Conservation (phyloP, 2,888 invertebrate genomes). For the Hypomecis punctinalis region DNA sequence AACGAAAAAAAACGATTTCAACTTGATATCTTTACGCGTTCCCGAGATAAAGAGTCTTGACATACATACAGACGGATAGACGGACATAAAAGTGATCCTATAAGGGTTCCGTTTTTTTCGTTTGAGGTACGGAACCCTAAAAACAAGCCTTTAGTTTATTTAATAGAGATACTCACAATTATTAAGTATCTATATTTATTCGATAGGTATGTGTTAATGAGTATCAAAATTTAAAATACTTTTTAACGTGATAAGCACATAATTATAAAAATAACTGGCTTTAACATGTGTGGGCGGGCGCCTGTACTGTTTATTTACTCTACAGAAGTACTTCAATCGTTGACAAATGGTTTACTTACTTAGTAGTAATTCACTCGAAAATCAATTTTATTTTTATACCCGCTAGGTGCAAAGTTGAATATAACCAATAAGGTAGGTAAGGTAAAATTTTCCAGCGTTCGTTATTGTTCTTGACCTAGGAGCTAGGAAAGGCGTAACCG, state of each 20-base stretch:
- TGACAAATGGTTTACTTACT: constrained; percentile 44
- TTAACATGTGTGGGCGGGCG: constrained; percentile 44
- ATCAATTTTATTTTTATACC: constrained; percentile 31
- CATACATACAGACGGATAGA: too few species aligned
- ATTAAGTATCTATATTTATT: too few species aligned
- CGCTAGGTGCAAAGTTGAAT: constrained; percentile 47
- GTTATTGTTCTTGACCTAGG: constrained; percentile 57
- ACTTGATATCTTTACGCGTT: too few species aligned
- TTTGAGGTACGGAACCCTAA: too few species aligned
- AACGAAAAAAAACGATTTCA: too few species aligned
- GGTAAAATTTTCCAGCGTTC: constrained; percentile 52
- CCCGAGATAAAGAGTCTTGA: too few species aligned
- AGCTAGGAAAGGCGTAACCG: constrained; percentile 46
- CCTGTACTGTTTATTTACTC: constrained; percentile 54
- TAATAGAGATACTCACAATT: too few species aligned
- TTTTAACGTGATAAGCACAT: constrained; percentile 30
- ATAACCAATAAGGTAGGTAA: constrained; percentile 22
- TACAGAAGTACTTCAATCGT: constrained; percentile 47
- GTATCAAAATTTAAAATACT: constrained; percentile 21
- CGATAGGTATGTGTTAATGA: too few species aligned
- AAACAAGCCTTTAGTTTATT: too few species aligned
- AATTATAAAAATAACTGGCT: constrained; percentile 45
- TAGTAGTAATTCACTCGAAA: constrained; percentile 36
- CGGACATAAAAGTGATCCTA: too few species aligned
- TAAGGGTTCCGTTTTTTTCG: too few species aligned